Base-by-base conservation (phyloP, 2,888 invertebrate species). In the Agonopterix subpropinquella region DNA sequence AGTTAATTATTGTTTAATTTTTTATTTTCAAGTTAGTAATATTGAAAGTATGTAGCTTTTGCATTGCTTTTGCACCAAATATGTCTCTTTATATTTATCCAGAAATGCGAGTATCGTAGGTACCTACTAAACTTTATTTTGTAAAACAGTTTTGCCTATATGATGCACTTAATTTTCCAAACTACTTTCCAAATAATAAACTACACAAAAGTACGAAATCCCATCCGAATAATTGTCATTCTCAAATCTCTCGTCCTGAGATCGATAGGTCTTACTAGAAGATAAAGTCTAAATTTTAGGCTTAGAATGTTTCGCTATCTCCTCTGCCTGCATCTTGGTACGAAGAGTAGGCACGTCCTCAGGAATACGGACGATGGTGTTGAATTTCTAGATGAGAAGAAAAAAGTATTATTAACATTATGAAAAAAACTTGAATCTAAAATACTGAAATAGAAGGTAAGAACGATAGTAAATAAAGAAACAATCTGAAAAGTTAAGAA, bases 361-460 rank as follows among this genome's bases (percentile, higher is more conserved):
- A 44, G 95, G 95, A 80, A 96, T 96, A 77, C 95, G 92, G 44
- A 96, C 92, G 63, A 97, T 92, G 54, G 92, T 89, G 72, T 95
- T 91, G 82, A 95, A 92, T 94, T 95, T 95, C 97, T 97, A 85
- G 28, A 28, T 28, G 28, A 7, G 28, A 28, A 28, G 28, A 28
- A 28, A 28, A 28, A 28, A 5, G 28, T 5, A 1, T 5, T 28
- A 7, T 28, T 28, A 28, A 28, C 28, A 1, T 28, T 28, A 28
- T 28, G 28, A 28, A 28, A 28, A 28, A 28, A 28, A 28, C 28
- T 28, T 28, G 7, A 5, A 28, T 28, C 28, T 28, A 28, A 28
- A 28, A 28, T 28, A 28, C 28, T 5, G 28, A 28, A 28, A 28
- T 28, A 28, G 28, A 28, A 28, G 28, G 28, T 28, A 28, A 28